Percentiles rank a stretch among this genome's conserved stretches.
phyloP scores from a whole-genome alignment of 2,888 invertebrate genomes.

The Auanema sp. region DNA sequence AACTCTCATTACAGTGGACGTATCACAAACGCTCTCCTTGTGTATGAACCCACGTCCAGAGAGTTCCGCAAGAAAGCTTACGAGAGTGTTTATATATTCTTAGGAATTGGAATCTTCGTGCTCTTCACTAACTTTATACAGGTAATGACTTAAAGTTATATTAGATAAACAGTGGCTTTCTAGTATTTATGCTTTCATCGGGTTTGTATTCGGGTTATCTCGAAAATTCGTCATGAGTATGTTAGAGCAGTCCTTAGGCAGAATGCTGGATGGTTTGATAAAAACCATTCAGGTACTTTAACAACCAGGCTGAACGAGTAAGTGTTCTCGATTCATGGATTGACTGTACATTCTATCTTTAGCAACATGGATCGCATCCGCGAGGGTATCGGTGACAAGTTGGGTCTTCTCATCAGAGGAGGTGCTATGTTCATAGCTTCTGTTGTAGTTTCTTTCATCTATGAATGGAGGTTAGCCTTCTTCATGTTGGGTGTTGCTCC shows the following conservation, averaged over 20 bases:
- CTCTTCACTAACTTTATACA: slow-evolving; percentile 49
- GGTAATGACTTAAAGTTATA: slow-evolving; percentile 22
- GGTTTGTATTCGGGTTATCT: slow-evolving; percentile 48
- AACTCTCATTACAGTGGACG: slow-evolving; percentile 34
- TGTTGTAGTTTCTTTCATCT: slow-evolving; percentile 41
- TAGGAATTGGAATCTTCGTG: slow-evolving; percentile 47
- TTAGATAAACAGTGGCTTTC: slow-evolving; percentile 12
- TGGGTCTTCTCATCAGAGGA: slow-evolving; percentile 50
- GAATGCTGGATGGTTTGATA: slow-evolving; percentile 57
- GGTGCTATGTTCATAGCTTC: slow-evolving; percentile 46
- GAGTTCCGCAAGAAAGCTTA: slow-evolving; percentile 46
- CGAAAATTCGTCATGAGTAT: slow-evolving; percentile 40
- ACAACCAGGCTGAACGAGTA: slow-evolving; percentile 52
- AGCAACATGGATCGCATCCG: slow-evolving; percentile 47
- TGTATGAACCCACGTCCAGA: slow-evolving; percentile 34
- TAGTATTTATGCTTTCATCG: slow-evolving; percentile 54
- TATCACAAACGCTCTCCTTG: slow-evolving; percentile 47
- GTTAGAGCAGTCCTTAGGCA: slow-evolving; percentile 47
- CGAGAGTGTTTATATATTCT: slow-evolving; percentile 54
- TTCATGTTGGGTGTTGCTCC: slow-evolving; percentile 55
- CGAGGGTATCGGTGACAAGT: slow-evolving; percentile 57
- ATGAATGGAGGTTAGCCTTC: slow-evolving; percentile 51
- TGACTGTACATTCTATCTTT: background rate
- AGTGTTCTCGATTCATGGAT: slow-evolving; percentile 9
- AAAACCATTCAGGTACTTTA: slow-evolving; percentile 48